phyloP scores from a whole-genome alignment of 2,888 invertebrate species.

The Dolichomitus sp. region DNA sequence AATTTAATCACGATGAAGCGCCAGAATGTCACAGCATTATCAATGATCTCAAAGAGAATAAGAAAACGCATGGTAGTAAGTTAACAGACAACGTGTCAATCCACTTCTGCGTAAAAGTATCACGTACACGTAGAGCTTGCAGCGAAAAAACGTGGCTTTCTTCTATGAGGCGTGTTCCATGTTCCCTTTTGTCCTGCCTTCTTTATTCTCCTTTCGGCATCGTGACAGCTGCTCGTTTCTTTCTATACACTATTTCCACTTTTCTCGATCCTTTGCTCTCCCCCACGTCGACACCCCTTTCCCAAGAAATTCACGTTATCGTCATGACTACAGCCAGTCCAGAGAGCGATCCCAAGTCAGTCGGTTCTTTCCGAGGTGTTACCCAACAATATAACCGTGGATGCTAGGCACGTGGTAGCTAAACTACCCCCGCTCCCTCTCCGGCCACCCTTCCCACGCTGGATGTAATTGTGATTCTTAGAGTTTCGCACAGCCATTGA shows the following conservation, averaged over 20 bases:
- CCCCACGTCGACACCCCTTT: conserved; percentile 20
- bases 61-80: not conserved
- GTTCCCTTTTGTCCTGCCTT: conserved; percentile 9
- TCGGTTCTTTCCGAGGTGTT: not conserved
- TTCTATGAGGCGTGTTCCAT: not conserved
- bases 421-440: conserved; percentile 42
- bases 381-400: conserved; percentile 23
- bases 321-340: conserved; percentile 19
- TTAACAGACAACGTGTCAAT: conserved; percentile 21
- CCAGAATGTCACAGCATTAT: not conserved
- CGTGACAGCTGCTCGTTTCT: conserved; percentile 10
- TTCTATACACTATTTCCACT: conserved; percentile 2
- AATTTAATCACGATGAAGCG: conserved; percentile 27
- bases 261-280: conserved; percentile 2
- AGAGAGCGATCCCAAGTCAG: conserved; percentile 25
- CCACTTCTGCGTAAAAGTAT: not conserved
- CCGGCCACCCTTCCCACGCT: conserved; percentile 10
- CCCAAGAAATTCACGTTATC: conserved; percentile 40
- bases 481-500: conserved; percentile 51
- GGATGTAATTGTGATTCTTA: conserved; percentile 68
- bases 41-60: not conserved
- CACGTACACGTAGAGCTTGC: not conserved
- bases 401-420: conserved; percentile 65
- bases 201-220: not conserved
- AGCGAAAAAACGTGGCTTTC: conserved; percentile 1